phyloP scores from a whole-genome alignment of 2,113 vertebrate genomes.

The Illadopsis cleaveri region DNA sequence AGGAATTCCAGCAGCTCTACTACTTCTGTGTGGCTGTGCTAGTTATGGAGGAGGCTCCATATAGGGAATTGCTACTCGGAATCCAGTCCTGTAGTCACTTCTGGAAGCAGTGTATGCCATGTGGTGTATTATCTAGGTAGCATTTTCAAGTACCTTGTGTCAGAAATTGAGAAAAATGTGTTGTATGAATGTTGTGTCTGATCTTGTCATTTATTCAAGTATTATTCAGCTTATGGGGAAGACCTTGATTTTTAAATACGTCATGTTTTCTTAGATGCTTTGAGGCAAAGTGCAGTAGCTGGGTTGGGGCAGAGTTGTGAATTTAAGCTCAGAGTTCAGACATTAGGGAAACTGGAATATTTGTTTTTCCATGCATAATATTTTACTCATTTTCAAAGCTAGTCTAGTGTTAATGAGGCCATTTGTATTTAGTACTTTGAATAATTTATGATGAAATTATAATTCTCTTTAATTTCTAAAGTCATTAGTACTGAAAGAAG shows the following conservation, averaged over 20 bases:
- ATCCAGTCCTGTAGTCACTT: neutral
- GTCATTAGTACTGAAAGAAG: neutral
- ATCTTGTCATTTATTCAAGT: neutral
- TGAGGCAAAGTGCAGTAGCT: neutral
- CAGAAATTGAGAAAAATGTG: neutral
- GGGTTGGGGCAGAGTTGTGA: neutral
- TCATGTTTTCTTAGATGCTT: neutral
- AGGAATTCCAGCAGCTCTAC: neutral
- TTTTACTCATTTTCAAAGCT: neutral
- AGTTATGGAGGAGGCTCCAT: neutral
- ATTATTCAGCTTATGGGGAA: neutral
- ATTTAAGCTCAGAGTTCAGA: neutral
- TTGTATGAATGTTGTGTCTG: neutral
- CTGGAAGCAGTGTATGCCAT: neutral
- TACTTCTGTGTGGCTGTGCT: neutral
- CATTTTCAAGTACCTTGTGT: neutral
- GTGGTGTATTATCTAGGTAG: neutral
- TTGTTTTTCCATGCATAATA: neutral
- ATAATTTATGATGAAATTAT: conserved; percentile 11
- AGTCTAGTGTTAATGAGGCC: conserved; percentile 3
- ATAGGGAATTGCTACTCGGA: neutral
- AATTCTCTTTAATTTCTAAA: conserved; percentile 11
- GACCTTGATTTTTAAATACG: neutral
- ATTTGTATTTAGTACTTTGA: conserved; percentile 11
- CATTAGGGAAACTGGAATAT: neutral